Percentiles rank a stretch among this genome's conserved stretches.
phyloP scores from a whole-genome alignment of 1,140 invertebrate species.

The Pteromalus puparum region DNA sequence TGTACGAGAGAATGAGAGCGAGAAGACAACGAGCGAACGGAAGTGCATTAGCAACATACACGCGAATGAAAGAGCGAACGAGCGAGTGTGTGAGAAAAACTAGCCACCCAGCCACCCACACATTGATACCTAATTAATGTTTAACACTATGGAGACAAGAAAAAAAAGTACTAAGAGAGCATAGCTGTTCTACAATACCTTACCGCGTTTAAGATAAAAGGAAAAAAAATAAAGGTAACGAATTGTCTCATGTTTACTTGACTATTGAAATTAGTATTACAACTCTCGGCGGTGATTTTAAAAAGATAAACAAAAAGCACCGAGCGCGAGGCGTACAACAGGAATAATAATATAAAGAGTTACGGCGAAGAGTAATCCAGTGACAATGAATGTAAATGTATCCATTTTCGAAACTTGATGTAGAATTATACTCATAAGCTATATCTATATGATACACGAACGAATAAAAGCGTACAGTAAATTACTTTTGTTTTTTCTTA shows the following conservation, averaged over 20 bases:
- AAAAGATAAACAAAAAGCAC: constrained; percentile 53
- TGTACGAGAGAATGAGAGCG: constrained; percentile 13
- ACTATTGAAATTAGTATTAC: constrained; percentile 74
- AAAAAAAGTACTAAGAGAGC: constrained; percentile 68
- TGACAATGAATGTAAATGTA: constrained; percentile 77
- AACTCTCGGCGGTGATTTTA: constrained; percentile 56
- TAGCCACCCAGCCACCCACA: constrained; percentile 54
- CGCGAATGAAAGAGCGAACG: not conserved
- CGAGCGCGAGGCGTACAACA: constrained; percentile 48
- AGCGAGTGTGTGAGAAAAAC: constrained; percentile 32
- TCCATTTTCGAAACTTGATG: constrained; percentile 76
- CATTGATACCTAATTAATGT: constrained; percentile 73
- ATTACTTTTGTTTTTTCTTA: constrained; percentile 59
- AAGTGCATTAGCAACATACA: not conserved
- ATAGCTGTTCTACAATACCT: constrained; percentile 74
- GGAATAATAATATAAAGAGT: constrained; percentile 57
- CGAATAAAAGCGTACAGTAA: constrained; percentile 75
- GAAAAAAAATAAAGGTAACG: constrained; percentile 61
- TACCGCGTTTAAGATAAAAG: constrained; percentile 68
- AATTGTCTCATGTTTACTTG: constrained; percentile 70
- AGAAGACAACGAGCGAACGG: not conserved
- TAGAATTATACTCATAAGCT: constrained; percentile 77
- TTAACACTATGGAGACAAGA: constrained; percentile 68
- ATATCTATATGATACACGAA: constrained; percentile 76
- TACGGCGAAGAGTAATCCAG: constrained; percentile 71